A percentile compares a stretch with the other conserved stretches of the same genome.
Conservation (phyloP, 1,140 invertebrate genomes). For the Mamestra configurata region DNA sequence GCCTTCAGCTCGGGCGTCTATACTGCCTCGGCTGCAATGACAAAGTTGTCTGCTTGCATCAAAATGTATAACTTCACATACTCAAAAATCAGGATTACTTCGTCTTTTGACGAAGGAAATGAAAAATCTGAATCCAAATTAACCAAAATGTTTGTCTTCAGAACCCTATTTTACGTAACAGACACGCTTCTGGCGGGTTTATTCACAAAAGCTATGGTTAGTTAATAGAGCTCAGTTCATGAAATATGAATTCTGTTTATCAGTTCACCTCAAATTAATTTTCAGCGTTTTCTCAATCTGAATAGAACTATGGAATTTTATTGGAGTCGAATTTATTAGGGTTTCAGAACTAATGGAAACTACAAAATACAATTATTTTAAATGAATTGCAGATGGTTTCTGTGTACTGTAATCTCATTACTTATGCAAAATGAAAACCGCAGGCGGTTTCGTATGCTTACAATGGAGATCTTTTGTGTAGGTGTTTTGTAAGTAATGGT, state of each 20-base stretch:
- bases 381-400: slow-evolving; percentile 14
- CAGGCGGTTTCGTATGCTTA: neutral
- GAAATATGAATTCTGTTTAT: slow-evolving; percentile 13
- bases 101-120: no score
- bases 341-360: slow-evolving; percentile 20
- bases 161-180: neutral
- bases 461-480: neutral
- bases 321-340: neutral
- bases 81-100: no score
- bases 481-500: neutral
- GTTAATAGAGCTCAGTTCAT: neutral
- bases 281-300: neutral
- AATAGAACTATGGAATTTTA: neutral
- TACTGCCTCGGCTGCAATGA: no score
- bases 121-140: neutral
- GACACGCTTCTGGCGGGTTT: neutral
- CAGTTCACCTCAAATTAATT: neutral
- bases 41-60: no score
- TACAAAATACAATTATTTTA: slow-evolving; percentile 11
- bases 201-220: neutral
- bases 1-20: no score
- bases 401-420: neutral
- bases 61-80: no score
- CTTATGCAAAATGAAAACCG: slow-evolving; percentile 8
- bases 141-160: neutral